phyloP scores from a whole-genome alignment of 2,888 invertebrate species.

The Tanytarsus gracilentus region DNA sequence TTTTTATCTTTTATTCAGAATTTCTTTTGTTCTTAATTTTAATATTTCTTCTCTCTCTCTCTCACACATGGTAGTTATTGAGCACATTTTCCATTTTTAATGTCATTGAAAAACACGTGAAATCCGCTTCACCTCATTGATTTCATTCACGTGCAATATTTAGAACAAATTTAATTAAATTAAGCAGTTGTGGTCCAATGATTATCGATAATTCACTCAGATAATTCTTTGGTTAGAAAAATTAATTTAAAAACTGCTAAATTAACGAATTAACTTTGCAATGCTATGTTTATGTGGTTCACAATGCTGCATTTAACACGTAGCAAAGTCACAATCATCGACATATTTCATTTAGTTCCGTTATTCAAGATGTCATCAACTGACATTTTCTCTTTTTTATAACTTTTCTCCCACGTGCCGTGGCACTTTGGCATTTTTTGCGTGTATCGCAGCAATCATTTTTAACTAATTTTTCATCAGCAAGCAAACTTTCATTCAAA shows the following conservation, averaged over 20 bases:
- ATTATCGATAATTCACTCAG: background rate
- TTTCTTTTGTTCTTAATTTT: background rate
- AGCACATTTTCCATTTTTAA: background rate
- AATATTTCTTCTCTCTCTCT: background rate
- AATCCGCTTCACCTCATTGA: no score
- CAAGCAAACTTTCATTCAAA: no score
- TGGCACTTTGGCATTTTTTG: no score
- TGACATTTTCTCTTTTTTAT: background rate
- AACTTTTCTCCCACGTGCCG: background rate
- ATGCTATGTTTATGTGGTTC: constrained; percentile 9
- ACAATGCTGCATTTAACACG: constrained; percentile 8
- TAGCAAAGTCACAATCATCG: constrained; percentile 11
- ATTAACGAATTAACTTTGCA: background rate
- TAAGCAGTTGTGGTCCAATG: constrained; percentile 8
- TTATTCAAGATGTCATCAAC: background rate
- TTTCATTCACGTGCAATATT: no score
- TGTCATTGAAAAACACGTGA: background rate
- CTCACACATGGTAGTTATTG: background rate
- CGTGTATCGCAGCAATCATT: no score
- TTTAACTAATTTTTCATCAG: no score
- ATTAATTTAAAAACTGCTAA: constrained; percentile 1
- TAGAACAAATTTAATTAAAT: no score
- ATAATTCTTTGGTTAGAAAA: background rate
- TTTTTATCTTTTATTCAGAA: background rate
- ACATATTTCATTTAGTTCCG: background rate